These are phyloP conservation scores for Acanthurus leucopareius DNA, from an alignment of 2,797 vertebrate species.

Conservation along the genomic window DNA sequence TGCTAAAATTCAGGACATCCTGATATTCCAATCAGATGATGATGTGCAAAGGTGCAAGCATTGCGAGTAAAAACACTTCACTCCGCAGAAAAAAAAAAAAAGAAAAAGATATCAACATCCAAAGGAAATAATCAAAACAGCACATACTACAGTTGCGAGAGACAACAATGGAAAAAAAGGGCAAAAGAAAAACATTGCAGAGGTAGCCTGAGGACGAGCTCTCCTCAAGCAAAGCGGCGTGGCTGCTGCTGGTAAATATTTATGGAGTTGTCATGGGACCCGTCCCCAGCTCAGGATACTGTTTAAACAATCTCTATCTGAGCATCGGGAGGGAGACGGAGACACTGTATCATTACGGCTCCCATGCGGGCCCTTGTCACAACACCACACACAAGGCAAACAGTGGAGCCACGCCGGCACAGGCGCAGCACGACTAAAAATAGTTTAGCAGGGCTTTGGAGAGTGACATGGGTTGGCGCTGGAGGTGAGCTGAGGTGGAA, in stretches of 20 bases:
- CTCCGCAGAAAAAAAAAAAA: slow-evolving; percentile 24
- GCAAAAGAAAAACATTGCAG: slow-evolving; percentile 74
- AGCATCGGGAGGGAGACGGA: slow-evolving; percentile 77
- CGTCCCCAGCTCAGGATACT: slow-evolving; percentile 83
- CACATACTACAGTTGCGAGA: slow-evolving; percentile 53
- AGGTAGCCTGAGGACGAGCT: slow-evolving; percentile 77
- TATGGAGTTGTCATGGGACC: slow-evolving; percentile 89
- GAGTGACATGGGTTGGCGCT: slow-evolving; percentile 36
- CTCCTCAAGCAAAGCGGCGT: slow-evolving; percentile 66
- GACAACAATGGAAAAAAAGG: slow-evolving; percentile 71
- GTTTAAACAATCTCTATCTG: slow-evolving; percentile 88
- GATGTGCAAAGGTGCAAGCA: slow-evolving; percentile 42
- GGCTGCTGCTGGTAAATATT: slow-evolving; percentile 87
- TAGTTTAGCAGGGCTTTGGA: slow-evolving; percentile 60
- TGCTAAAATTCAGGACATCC: slow-evolving; percentile 52
- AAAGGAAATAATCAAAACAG: slow-evolving; percentile 70
- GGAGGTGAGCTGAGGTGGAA: slow-evolving; percentile 48
- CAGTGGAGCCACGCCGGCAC: slow-evolving; percentile 64
- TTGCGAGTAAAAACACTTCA: slow-evolving; percentile 52
- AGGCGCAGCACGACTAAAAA: slow-evolving; percentile 76
- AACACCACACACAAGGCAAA: slow-evolving; percentile 79
- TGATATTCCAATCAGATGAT: slow-evolving; percentile 53
- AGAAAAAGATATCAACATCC: slow-evolving; percentile 47
- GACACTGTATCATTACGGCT: slow-evolving; percentile 84
- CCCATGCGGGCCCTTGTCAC: slow-evolving; percentile 84